Evolutionary conservation across 2,113 vertebrate species (phyloP).

Genomic region (Axis porcinus): DNA sequence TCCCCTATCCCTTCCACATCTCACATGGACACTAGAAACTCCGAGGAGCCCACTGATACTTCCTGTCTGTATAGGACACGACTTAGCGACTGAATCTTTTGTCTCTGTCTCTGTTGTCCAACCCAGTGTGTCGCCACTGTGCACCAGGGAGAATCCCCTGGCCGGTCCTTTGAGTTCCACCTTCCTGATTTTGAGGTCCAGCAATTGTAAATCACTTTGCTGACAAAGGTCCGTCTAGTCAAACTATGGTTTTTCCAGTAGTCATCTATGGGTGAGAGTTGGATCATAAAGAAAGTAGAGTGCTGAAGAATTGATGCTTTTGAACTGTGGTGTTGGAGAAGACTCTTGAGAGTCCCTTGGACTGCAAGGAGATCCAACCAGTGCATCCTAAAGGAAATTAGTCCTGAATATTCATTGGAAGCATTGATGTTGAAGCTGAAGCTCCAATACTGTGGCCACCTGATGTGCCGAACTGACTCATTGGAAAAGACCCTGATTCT

Average conservation of each 20-base stretch:
- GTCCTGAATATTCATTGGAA: background rate
- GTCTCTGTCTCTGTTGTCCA: background rate
- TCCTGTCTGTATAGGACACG: background rate
- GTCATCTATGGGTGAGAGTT: background rate
- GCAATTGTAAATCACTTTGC: background rate
- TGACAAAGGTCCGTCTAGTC: background rate
- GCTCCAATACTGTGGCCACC: background rate
- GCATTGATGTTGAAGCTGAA: background rate
- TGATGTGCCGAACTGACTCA: background rate
- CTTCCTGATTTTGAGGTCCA: constrained; percentile 16
- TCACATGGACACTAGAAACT: constrained; percentile 21
- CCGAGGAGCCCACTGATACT: background rate
- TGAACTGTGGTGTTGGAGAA: background rate
- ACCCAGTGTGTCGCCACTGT: background rate
- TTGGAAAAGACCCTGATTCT: background rate
- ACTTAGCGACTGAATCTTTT: too few species aligned
- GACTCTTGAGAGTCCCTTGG: background rate
- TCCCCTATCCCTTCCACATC: background rate
- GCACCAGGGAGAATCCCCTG: background rate
- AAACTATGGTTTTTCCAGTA: background rate
- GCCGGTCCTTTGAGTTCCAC: background rate
- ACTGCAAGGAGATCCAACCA: background rate
- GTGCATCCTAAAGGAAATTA: background rate
- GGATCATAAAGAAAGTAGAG: background rate
- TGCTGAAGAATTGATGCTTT: background rate